These are phyloP conservation scores for Tipula vernalis DNA, from an alignment of 2,888 invertebrate species.

Conservation along the genomic window DNA sequence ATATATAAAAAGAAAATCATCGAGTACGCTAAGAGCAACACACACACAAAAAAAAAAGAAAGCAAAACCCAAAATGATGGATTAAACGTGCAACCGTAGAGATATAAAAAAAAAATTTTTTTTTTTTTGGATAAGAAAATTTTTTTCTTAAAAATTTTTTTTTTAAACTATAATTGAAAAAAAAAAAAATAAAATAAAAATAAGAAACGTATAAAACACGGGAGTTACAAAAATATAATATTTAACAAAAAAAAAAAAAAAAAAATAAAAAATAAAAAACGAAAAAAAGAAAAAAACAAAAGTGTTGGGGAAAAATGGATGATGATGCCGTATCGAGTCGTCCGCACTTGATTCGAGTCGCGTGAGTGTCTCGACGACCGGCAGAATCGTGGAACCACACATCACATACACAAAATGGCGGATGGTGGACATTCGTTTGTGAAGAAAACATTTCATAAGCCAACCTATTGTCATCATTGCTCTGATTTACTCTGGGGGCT, in stretches of 20 bases:
- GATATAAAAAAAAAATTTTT: background rate
- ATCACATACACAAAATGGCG: slow-evolving; percentile 34
- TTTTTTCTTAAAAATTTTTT: slow-evolving; percentile 11
- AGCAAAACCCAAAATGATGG: slow-evolving; percentile 11
- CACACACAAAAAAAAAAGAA: background rate
- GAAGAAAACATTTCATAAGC: slow-evolving; percentile 99
- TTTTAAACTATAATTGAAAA: slow-evolving; percentile 11
- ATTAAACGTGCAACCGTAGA: slow-evolving; percentile 9
- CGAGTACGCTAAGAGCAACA: background rate
- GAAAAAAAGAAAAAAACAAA: slow-evolving; percentile 12
- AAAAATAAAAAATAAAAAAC: slow-evolving; percentile 11
- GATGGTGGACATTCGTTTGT: slow-evolving; percentile 91
- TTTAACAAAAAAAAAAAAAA: background rate
- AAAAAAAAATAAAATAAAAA: too few species aligned
- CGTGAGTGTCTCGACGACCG: slow-evolving; percentile 24
- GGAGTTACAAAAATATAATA: slow-evolving; percentile 4
- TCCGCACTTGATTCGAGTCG: slow-evolving; percentile 26
- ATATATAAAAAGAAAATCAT: background rate
- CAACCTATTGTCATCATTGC: slow-evolving; percentile 99
- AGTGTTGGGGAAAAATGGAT: slow-evolving; percentile 20
- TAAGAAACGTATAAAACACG: background rate
- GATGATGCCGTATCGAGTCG: slow-evolving; percentile 23
- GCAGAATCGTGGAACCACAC: slow-evolving; percentile 24
- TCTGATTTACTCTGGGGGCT: slow-evolving; percentile 99
- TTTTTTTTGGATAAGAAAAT: slow-evolving; percentile 6